phyloP scores from a whole-genome alignment of 2,113 vertebrate species.

The Semnopithecus entellus region DNA sequence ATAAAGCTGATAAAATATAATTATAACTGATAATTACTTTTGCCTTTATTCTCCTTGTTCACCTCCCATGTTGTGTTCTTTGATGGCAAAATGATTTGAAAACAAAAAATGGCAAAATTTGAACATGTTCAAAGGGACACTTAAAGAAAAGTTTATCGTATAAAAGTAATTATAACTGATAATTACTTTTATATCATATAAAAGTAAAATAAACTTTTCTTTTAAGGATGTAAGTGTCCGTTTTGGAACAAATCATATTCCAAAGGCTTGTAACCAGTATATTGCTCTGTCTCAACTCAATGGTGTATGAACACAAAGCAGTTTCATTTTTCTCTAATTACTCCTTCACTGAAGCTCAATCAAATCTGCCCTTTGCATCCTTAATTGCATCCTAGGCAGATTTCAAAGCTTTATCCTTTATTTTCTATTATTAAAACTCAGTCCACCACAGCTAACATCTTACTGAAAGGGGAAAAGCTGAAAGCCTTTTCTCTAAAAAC shows the following conservation, averaged over 20 bases:
- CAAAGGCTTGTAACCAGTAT: not conserved
- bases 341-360: not conserved
- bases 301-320: not conserved
- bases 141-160: not conserved
- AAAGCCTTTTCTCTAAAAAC: too few relatives aligned
- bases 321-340: not conserved
- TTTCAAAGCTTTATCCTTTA: not conserved
- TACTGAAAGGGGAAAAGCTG: not conserved
- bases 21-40: too few relatives aligned
- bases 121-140: not conserved
- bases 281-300: not conserved
- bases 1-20: too few relatives aligned
- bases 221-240: not conserved
- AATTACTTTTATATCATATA: not conserved
- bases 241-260: not conserved
- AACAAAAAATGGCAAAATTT: not conserved
- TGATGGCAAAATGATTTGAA: not conserved
- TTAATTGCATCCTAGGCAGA: not conserved
- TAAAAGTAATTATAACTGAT: not conserved
- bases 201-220: not conserved
- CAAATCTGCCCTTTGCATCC: not conserved
- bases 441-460: not conserved
- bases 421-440: conserved; percentile 37
- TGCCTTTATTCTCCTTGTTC: not conserved
- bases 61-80: not conserved